phyloP scores from a whole-genome alignment of 1,140 invertebrate genomes.

The Pogonomyrmex barbatus region DNA sequence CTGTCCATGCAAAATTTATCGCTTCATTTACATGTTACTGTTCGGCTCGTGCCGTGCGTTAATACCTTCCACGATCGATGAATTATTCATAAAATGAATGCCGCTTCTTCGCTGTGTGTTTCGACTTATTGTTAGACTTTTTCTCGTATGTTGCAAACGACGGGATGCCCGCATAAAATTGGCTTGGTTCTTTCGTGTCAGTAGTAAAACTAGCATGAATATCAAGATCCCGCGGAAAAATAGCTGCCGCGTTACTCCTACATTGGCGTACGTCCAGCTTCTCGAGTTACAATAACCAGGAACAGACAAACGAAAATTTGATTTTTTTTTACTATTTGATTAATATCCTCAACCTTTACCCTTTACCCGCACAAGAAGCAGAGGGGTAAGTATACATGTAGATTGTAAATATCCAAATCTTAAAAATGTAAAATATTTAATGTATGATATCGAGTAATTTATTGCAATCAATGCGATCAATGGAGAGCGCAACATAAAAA shows the following conservation, averaged over 20 bases:
- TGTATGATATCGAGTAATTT: not conserved
- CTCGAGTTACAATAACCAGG: not conserved
- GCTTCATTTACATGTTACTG: slow-evolving; percentile 78
- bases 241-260: slow-evolving; percentile 14
- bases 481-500: slow-evolving; percentile 7
- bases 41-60: slow-evolving; percentile 73
- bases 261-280: slow-evolving; percentile 44
- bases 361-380: not conserved
- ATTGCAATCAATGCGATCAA: not conserved
- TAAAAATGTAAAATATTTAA: not conserved
- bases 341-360: slow-evolving; percentile 1
- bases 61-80: slow-evolving; percentile 77
- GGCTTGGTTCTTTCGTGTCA: slow-evolving; percentile 55
- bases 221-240: slow-evolving; percentile 52
- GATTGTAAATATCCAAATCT: not conserved
- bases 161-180: slow-evolving; percentile 70
- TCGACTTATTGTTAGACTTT: slow-evolving; percentile 76
- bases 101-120: slow-evolving; percentile 73
- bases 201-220: slow-evolving; percentile 68
- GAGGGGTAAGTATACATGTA: not conserved
- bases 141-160: slow-evolving; percentile 71
- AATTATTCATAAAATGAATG: slow-evolving; percentile 76
- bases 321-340: slow-evolving; percentile 28
- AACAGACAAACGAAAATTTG: slow-evolving; percentile 30
- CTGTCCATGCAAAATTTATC: slow-evolving; percentile 78